These are phyloP conservation scores for Holotrichia oblita DNA, from an alignment of 1,140 invertebrate genomes.

Conservation along the genomic window DNA sequence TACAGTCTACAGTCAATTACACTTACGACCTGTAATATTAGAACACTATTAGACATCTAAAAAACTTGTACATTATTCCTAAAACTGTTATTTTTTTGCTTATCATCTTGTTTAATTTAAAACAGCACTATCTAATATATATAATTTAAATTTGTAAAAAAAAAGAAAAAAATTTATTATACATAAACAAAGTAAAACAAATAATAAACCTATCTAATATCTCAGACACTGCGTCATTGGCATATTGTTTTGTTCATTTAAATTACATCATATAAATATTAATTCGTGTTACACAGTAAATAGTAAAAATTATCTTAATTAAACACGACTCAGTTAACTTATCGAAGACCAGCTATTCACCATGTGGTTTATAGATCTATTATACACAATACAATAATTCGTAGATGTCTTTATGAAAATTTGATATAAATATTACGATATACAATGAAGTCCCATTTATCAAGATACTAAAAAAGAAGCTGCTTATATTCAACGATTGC, in stretches of 20 bases:
- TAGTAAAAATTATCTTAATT: slow-evolving; percentile 36
- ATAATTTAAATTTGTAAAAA: not conserved
- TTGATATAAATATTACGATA: too few species aligned
- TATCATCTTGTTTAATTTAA: slow-evolving; percentile 35
- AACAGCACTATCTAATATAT: not conserved
- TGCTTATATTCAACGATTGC: too few species aligned
- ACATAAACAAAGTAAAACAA: slow-evolving; percentile 45
- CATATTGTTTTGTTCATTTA: slow-evolving; percentile 42
- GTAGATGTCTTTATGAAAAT: too few species aligned
- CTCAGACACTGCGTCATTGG: slow-evolving; percentile 53
- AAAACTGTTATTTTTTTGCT: too few species aligned
- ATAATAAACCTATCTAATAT: slow-evolving; percentile 50
- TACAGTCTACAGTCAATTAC: too few species aligned
- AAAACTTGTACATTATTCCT: not conserved
- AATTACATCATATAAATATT: slow-evolving; percentile 43
- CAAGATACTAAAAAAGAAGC: too few species aligned
- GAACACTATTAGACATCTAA: too few species aligned
- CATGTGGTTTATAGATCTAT: not conserved
- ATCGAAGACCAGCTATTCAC: slow-evolving; percentile 29
- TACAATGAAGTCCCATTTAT: too few species aligned
- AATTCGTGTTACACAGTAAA: slow-evolving; percentile 43
- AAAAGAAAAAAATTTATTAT: slow-evolving; percentile 56
- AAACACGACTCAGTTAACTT: slow-evolving; percentile 36
- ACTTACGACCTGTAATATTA: too few species aligned
- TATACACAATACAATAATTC: too few species aligned